Evolutionary conservation across 1,140 invertebrate genomes (phyloP).

Genomic region (Drosophila parabipectinata): DNA sequence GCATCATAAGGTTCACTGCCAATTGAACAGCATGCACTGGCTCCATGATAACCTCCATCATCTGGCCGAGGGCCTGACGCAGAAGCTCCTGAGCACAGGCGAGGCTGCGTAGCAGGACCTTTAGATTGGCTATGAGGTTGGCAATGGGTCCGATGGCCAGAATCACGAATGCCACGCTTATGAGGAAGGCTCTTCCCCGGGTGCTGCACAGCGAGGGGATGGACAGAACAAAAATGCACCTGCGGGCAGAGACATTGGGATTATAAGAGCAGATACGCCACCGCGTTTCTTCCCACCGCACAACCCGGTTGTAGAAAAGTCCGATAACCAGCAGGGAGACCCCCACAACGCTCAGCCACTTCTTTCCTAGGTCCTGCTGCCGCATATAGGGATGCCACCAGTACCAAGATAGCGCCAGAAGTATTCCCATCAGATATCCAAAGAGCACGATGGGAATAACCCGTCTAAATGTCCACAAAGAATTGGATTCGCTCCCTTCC

Average conservation of each 20-base stretch:
- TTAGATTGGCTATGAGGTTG: conserved; percentile 91
- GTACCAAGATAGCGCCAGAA: conserved; percentile 31
- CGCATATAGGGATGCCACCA: conserved; percentile 32
- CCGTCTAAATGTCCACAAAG: conserved; percentile 33
- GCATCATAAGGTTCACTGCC: conserved; percentile 86
- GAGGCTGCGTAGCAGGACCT: conserved; percentile 90
- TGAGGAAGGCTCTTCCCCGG: conserved; percentile 89
- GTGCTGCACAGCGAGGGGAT: conserved; percentile 92
- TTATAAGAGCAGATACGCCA: conserved; percentile 6
- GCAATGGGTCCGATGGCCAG: conserved; percentile 90
- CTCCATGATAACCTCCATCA: conserved; percentile 88
- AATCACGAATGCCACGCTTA: conserved; percentile 91
- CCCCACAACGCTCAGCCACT: conserved; percentile 23
- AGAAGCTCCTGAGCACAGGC: conserved; percentile 92
- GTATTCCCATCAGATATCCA: conserved; percentile 44
- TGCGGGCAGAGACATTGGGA: conserved; percentile 1
- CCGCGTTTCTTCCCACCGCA: conserved; percentile 25
- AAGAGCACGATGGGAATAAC: conserved; percentile 22
- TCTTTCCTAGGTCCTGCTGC: conserved; percentile 13
- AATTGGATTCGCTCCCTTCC: neutral
- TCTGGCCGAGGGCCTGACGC: conserved; percentile 86
- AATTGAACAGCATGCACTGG: conserved; percentile 88
- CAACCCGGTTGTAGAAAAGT: conserved; percentile 32
- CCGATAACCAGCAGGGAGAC: conserved; percentile 4
- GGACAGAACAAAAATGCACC: conserved; percentile 89